Evolutionary conservation across 2,888 invertebrate species (phyloP).

Genomic region (Drosophila lutescens): DNA sequence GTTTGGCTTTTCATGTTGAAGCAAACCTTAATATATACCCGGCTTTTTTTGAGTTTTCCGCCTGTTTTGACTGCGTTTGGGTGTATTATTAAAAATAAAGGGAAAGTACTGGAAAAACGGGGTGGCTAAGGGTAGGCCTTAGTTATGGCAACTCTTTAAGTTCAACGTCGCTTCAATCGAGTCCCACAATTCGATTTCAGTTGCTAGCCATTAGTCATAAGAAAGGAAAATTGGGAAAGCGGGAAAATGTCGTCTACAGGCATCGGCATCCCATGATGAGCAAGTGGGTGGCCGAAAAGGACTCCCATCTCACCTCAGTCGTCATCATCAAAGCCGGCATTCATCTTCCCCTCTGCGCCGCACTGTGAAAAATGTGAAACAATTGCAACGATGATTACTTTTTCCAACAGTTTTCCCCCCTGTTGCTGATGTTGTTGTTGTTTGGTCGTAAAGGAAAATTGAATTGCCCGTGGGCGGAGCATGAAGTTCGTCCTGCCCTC

Average conservation of each 20-base stretch:
- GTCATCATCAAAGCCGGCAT: constrained; percentile 73
- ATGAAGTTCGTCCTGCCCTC: constrained; percentile 51
- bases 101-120: constrained; percentile 8
- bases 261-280: constrained; percentile 38
- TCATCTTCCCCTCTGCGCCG: constrained; percentile 56
- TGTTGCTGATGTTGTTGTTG: constrained; percentile 42
- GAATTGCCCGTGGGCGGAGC: constrained; percentile 69
- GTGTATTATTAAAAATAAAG: constrained; percentile 48
- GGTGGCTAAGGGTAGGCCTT: constrained; percentile 48
- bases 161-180: constrained; percentile 65
- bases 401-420: constrained; percentile 47
- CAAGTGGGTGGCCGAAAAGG: constrained; percentile 12
- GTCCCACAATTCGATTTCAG: constrained; percentile 58
- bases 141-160: constrained; percentile 58
- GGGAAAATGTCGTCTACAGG: constrained; percentile 76
- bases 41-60: constrained; percentile 25
- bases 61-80: constrained; percentile 42
- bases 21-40: constrained; percentile 28
- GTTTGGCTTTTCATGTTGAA: constrained; percentile 35
- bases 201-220: constrained; percentile 70
- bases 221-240: constrained; percentile 45
- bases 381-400: constrained; percentile 80
- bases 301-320: constrained; percentile 33
- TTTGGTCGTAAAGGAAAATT: constrained; percentile 71
- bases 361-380: constrained; percentile 77